Evolutionary conservation across 2,888 invertebrate genomes (phyloP), one percentile per base, ranked within the genome.

Genomic region (Coelinius sp.): DNA sequence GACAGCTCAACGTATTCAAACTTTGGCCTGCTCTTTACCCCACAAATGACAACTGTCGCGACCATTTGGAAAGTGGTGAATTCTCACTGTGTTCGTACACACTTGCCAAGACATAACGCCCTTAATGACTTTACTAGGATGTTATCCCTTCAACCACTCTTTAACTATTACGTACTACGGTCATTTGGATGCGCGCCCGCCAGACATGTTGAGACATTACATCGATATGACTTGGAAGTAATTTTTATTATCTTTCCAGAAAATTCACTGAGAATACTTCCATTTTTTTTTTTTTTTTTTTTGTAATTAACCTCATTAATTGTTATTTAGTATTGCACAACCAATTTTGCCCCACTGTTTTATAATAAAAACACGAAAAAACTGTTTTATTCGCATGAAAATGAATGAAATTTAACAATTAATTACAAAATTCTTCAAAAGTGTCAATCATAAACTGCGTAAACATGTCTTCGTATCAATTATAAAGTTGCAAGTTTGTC

Each of bases 151-250:
- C 59, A 7, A 17, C 5, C 35, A 59, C 59, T 31, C 59, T 59
- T 35, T 59, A 31, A n/a, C 31, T 49, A 68, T 73, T 66, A 74
- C 75, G 77, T 74, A 65, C 74, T 52, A 73, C 73, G 79, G 78
- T 80, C 77, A 76, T 80, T 85, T 84, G 83, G 83, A 84, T 73
- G 66, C 63, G 56, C 76, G 81, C 81, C 83, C 81, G 78, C 49
- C 68, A 73, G 52, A 64, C 67, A 68, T 68, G 72, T 66, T 71
- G 73, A 68, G 73, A 68, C 73, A 76, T 67, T 71, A 66, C n/a
- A 25, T 38, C 44, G 56, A 66, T 65, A 71, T 71, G 56, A 59
- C 65, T 66, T 71, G 65, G 65, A 71, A 71, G 66, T 71, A 66
- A 71, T 71, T 59, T 63, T 63, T 63, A 63, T 24, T 12, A n/a